phyloP scores from a whole-genome alignment of 2,113 vertebrate species.

The Callipepla californica region DNA sequence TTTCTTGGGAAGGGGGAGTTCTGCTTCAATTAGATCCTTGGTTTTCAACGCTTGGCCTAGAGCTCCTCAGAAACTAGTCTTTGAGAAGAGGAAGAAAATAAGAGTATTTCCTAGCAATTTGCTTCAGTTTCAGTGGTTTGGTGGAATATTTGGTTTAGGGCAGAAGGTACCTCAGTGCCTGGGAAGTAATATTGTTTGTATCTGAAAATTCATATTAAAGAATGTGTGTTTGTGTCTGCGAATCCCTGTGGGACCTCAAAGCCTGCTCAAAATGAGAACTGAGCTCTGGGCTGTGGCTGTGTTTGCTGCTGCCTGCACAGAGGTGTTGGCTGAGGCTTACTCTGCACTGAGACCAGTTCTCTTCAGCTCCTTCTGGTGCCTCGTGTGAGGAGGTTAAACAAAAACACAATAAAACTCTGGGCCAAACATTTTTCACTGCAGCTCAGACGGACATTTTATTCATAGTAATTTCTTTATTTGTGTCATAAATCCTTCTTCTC shows the following conservation, averaged over 20 bases:
- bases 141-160: conserved; percentile 36
- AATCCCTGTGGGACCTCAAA: not conserved
- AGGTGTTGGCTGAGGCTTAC: not conserved
- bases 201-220: conserved; percentile 39
- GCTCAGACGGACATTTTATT: conserved; percentile 36
- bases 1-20: not conserved
- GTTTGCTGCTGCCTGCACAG: not conserved
- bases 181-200: conserved; percentile 29
- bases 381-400: conserved; percentile 47
- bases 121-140: not conserved
- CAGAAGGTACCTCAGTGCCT: not conserved
- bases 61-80: not conserved
- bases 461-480: conserved; percentile 49
- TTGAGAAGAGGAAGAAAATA: not conserved
- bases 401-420: conserved; percentile 48
- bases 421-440: conserved; percentile 41
- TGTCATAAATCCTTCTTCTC: conserved; percentile 54
- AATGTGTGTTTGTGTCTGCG: not conserved
- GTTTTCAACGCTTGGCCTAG: not conserved
- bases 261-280: not conserved
- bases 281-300: not conserved
- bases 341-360: not conserved
- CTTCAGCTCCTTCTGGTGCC: not conserved
- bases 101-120: not conserved
- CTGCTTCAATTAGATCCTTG: not conserved